These are phyloP conservation scores for Agrotis clavis DNA, from an alignment of 2,888 invertebrate species.

Conservation along the genomic window DNA sequence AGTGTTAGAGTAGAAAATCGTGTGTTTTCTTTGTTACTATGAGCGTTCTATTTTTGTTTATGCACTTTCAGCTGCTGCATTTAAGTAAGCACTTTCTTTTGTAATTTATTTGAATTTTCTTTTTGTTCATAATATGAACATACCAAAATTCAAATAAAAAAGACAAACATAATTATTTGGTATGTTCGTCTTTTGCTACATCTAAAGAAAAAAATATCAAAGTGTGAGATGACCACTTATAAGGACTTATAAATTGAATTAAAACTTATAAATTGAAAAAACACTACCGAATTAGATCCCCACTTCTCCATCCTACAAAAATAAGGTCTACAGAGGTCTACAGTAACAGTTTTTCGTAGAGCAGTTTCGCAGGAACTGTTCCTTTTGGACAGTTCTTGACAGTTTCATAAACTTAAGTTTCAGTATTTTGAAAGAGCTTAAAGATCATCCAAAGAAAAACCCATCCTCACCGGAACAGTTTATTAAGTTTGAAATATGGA, in stretches of 20 bases:
- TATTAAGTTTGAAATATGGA: not conserved
- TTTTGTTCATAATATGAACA: no score
- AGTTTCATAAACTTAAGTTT: not conserved
- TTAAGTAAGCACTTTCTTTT: slow-evolving; percentile 1
- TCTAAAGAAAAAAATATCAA: not conserved
- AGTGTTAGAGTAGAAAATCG: slow-evolving; percentile 49
- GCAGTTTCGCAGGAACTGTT: no score
- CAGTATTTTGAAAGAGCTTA: not conserved
- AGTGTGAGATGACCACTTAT: not conserved
- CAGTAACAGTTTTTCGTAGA: not conserved
- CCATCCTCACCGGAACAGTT: no score
- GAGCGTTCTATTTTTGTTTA: not conserved
- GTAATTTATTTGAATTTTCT: not conserved
- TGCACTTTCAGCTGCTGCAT: slow-evolving; percentile 39
- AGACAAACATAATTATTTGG: no score
- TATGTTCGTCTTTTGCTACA: not conserved
- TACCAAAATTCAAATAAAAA: no score
- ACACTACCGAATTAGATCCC: no score
- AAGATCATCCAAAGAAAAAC: no score
- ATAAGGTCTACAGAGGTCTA: no score
- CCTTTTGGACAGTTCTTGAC: no score
- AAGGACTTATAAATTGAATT: no score
- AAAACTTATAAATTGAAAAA: no score
- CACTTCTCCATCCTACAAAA: no score
- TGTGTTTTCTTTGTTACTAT: slow-evolving; percentile 23